These are phyloP conservation scores for Collichthys lucidus DNA, from an alignment of 2,113 vertebrate species.

Conservation along the genomic window DNA sequence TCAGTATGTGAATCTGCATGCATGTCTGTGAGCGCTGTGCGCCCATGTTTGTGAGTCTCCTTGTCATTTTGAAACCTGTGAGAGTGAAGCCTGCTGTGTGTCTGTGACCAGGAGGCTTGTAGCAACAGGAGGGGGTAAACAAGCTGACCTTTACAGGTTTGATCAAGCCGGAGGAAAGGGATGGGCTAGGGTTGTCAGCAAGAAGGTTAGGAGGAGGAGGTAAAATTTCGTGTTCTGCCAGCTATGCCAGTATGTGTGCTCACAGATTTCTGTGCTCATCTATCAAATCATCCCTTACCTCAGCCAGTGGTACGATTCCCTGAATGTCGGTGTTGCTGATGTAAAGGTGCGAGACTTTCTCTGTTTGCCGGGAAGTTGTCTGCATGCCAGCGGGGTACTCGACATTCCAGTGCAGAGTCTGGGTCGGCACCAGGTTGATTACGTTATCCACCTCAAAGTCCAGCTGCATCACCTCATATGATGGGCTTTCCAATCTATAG, in stretches of 20 bases:
- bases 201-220: constrained; percentile 21
- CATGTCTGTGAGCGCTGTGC: constrained; percentile 8
- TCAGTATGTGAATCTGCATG: not conserved
- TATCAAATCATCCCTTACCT: constrained; percentile 81
- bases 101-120: constrained; percentile 58
- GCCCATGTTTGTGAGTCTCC: constrained; percentile 8
- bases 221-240: constrained; percentile 20
- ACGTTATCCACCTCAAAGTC: constrained; percentile 93
- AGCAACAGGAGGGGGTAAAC: constrained; percentile 66
- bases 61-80: constrained; percentile 50
- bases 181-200: constrained; percentile 22
- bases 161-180: constrained; percentile 51
- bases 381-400: constrained; percentile 87
- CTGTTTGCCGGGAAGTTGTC: constrained; percentile 73
- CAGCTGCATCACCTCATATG: constrained; percentile 93
- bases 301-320: constrained; percentile 91
- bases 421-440: constrained; percentile 88
- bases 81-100: constrained; percentile 44
- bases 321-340: constrained; percentile 89
- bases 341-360: constrained; percentile 89
- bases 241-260: constrained; percentile 10
- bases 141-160: constrained; percentile 72
- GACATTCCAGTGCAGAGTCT: constrained; percentile 92
- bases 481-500: constrained; percentile 85
- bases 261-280: constrained; percentile 37